Evolutionary conservation across 2,113 vertebrate species (phyloP).

Genomic region (Romanogobio albipinnatus): DNA sequence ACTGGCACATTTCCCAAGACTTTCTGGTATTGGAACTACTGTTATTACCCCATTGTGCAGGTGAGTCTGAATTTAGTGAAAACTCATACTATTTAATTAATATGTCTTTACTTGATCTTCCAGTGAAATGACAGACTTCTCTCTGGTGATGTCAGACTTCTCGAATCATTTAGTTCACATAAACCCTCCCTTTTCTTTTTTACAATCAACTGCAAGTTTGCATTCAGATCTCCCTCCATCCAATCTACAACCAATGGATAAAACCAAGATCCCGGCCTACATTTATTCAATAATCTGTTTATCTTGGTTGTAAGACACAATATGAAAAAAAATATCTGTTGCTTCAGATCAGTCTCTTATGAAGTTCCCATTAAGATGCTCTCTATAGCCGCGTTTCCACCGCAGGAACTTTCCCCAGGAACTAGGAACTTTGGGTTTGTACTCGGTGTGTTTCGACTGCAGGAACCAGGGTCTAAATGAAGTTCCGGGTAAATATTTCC

Average conservation of each 20-base stretch:
- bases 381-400: too few species aligned
- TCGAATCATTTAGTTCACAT: neutral
- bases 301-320: neutral
- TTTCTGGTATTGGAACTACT: slow-evolving; percentile 86
- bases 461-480: too few species aligned
- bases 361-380: neutral
- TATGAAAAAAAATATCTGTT: neutral
- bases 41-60: slow-evolving; percentile 82
- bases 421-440: too few species aligned
- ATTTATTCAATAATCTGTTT: neutral
- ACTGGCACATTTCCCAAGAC: slow-evolving; percentile 74
- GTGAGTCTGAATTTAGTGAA: slow-evolving; percentile 62
- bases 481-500: too few species aligned
- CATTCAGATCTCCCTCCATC: neutral
- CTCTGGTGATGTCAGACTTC: neutral
- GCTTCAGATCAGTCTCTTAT: neutral
- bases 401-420: too few species aligned
- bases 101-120: too few species aligned
- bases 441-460: too few species aligned
- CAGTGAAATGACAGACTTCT: too few species aligned
- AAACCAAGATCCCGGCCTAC: neutral
- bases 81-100: too few species aligned
- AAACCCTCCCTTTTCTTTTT: neutral
- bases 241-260: neutral
- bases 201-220: neutral